Percentiles rank a stretch among this genome's conserved stretches.
These are phyloP conservation scores for Dissostichus mawsoni DNA, from an alignment of 2,113 vertebrate species.

Conservation along the genomic window DNA sequence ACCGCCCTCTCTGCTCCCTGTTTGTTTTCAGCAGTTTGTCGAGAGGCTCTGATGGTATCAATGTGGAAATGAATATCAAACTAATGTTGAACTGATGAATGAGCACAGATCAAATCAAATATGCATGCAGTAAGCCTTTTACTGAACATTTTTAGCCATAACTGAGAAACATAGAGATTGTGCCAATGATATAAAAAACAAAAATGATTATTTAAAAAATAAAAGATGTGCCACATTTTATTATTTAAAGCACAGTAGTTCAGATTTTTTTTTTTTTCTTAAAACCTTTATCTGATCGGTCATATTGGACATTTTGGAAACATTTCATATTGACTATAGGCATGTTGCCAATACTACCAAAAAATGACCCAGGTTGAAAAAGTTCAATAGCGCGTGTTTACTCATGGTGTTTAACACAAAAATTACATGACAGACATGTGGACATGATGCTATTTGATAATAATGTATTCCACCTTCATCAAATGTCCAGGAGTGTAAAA, in stretches of 20 bases:
- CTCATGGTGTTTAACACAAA: background rate
- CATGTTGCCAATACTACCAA: background rate
- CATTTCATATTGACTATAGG: background rate
- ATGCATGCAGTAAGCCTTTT: background rate
- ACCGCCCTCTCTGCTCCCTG: conserved; percentile 58
- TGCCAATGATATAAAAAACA: background rate
- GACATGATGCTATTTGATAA: conserved; percentile 7
- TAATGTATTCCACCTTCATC: background rate
- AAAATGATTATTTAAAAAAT: background rate
- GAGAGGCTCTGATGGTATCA: conserved; percentile 36
- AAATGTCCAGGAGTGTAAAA: background rate
- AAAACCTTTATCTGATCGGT: no score
- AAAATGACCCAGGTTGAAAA: background rate
- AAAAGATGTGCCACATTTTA: background rate
- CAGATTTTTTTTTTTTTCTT: no score
- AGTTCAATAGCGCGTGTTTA: background rate
- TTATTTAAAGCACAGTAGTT: background rate
- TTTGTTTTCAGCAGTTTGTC: conserved; percentile 47
- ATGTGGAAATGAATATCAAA: conserved; percentile 7
- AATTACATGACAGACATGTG: background rate
- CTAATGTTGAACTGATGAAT: background rate
- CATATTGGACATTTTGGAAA: no score
- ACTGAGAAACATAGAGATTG: background rate
- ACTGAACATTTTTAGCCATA: background rate
- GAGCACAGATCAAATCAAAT: background rate